Base-by-base conservation (phyloP, 2,113 vertebrate species). In the Columbina picui region DNA sequence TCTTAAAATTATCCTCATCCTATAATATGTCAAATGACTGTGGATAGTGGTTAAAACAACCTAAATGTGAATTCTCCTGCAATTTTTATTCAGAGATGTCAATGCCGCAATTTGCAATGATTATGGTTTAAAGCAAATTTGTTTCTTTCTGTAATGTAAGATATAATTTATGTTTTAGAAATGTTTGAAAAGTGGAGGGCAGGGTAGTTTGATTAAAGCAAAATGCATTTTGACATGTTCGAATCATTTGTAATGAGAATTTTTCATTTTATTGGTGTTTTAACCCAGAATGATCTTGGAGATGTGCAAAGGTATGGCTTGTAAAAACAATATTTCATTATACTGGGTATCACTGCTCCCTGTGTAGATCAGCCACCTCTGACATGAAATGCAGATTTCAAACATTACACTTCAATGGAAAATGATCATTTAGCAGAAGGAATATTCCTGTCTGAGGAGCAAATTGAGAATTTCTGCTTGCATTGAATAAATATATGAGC, bases 101-200 rank as follows among this genome's bases (percentile, higher is more conserved):
- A 94, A 26, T 76, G 56, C 90, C 81, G 61, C 87, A 76, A 87
- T 97, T 97, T 95, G 75, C 91, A 67, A 85, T 93, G 82, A 95
- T 96, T 95, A 91, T 61, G 87, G 87, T 56, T 96, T 95, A 88
- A 87, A 23, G 96, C 63, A 97, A 91, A 94, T 80, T 94, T 87
- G 91, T 96, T 91, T 93, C 60, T 30, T 91, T 92, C 84, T 90
- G 76, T 93, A 91, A 96, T n/a, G 20, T 22, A 90, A 93, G 93
- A 89, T 90, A 85, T 47, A 92, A 96, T 96, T 94, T 85, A 90
- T 91, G 67, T 85, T 97, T 97, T 93, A 94, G 85, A 84, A 95
- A 91, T 88, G 83, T 96, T 95, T 96, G 77, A 87, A 92, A 93
- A 94, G 89, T 45, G 61, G 84, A 77, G 91, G 78, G 53, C 82